These are phyloP conservation scores for Cenopis cana DNA, from an alignment of 2,888 invertebrate genomes.

Conservation along the genomic window DNA sequence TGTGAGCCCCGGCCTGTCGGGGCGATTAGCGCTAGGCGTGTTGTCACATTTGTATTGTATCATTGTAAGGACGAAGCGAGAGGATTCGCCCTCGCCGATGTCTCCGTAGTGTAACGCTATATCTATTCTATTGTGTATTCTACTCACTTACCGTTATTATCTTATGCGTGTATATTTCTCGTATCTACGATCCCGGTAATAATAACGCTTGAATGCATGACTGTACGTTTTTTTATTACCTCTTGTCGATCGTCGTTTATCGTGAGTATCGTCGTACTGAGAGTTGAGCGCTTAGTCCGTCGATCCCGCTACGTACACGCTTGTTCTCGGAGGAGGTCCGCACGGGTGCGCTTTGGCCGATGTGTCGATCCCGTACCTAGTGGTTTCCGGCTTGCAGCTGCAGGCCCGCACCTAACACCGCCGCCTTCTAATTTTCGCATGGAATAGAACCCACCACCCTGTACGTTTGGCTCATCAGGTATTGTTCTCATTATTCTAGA, in stretches of 20 bases:
- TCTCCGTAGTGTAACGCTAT: slow-evolving; percentile 83
- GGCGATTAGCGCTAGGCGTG: slow-evolving; percentile 81
- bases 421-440: slow-evolving; percentile 84
- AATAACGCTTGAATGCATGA: slow-evolving; percentile 95
- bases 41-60: slow-evolving; percentile 85
- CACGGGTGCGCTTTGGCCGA: slow-evolving; percentile 83
- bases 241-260: slow-evolving; percentile 81
- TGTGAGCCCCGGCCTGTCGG: slow-evolving; percentile 80
- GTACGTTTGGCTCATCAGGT: slow-evolving; percentile 85
- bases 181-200: slow-evolving; percentile 90
- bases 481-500: slow-evolving; percentile 83
- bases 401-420: slow-evolving; percentile 83
- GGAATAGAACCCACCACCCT: slow-evolving; percentile 83
- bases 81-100: slow-evolving; percentile 77
- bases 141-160: slow-evolving; percentile 81
- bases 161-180: slow-evolving; percentile 85
- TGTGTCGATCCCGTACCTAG: slow-evolving; percentile 78
- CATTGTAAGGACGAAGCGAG: slow-evolving; percentile 82
- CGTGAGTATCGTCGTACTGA: slow-evolving; percentile 81
- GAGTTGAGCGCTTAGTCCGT: slow-evolving; percentile 83
- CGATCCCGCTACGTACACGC: slow-evolving; percentile 84
- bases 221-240: slow-evolving; percentile 90
- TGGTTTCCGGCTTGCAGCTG: slow-evolving; percentile 79
- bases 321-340: slow-evolving; percentile 79
- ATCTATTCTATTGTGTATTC: slow-evolving; percentile 79